Evolutionary conservation across 2,113 vertebrate genomes (phyloP).

Genomic region (Monopterus albus): DNA sequence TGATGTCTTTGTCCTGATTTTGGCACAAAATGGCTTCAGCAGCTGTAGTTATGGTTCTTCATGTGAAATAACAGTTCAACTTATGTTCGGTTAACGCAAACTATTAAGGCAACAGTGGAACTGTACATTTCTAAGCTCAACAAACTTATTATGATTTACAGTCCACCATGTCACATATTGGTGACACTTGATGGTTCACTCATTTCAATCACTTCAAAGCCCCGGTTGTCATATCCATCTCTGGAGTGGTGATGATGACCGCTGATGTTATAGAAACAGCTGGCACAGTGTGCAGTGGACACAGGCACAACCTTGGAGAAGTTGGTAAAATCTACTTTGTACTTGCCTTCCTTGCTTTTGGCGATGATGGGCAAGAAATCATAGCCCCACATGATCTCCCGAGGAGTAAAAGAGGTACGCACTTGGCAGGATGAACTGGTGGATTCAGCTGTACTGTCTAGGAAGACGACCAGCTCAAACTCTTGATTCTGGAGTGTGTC

Average conservation of each 20-base stretch:
- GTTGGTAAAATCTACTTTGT: constrained; percentile 95
- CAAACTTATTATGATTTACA: no score
- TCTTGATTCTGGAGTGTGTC: constrained; percentile 92
- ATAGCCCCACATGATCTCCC: constrained; percentile 98
- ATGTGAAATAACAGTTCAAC: no score
- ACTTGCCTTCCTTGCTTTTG: constrained; percentile 94
- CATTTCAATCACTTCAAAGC: constrained; percentile 86
- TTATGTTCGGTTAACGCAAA: no score
- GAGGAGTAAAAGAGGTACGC: constrained; percentile 93
- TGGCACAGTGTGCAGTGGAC: constrained; percentile 91
- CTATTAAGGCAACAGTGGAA: no score
- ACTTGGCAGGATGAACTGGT: constrained; percentile 96
- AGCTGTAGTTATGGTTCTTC: no score
- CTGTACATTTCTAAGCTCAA: no score
- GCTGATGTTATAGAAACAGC: constrained; percentile 90
- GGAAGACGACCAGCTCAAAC: constrained; percentile 95
- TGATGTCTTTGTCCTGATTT: no score
- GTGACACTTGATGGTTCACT: constrained; percentile 80
- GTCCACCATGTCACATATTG: constrained; percentile 85
- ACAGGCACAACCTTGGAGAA: constrained; percentile 92
- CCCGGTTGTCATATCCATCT: constrained; percentile 85
- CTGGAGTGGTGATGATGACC: constrained; percentile 83
- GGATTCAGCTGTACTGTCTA: constrained; percentile 93
- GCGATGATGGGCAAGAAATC: constrained; percentile 95
- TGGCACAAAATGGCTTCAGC: no score